phyloP scores from a whole-genome alignment of 2,888 invertebrate genomes.

The Dugesia japonica region DNA sequence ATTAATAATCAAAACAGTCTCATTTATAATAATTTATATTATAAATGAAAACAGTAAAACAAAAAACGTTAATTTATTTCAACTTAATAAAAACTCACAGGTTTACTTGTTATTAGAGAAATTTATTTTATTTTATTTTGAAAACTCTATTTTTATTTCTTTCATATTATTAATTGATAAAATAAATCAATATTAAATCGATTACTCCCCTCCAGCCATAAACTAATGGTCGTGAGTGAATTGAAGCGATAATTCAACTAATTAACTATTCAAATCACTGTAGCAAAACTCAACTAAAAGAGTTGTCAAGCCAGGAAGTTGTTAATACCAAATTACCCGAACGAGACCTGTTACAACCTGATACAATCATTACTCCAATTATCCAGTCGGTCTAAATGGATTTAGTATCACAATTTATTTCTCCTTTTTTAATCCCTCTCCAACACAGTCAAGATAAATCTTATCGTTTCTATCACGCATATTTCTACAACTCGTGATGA shows the following conservation, averaged over 20 bases:
- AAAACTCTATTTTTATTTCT: not conserved
- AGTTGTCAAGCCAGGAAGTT: not conserved
- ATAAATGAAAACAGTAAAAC: too few relatives aligned
- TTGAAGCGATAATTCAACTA: slow-evolving; percentile 4
- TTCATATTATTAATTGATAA: not conserved
- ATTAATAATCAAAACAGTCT: too few relatives aligned
- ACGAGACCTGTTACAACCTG: slow-evolving; percentile 20
- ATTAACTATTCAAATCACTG: not conserved
- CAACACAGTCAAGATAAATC: not conserved
- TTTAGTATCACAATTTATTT: not conserved
- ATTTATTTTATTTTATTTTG: too few relatives aligned
- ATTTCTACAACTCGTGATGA: not conserved
- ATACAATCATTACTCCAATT: not conserved
- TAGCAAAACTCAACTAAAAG: not conserved
- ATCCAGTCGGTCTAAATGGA: slow-evolving; percentile 1
- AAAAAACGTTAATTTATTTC: too few relatives aligned
- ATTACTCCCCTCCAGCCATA: not conserved
- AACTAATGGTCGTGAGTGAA: slow-evolving; percentile 13
- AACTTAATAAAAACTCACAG: too few relatives aligned
- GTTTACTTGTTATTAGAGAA: too few relatives aligned
- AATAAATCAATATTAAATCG: slow-evolving; percentile 20
- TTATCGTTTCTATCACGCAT: not conserved
- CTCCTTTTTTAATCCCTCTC: slow-evolving; percentile 1
- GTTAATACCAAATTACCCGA: slow-evolving; percentile 16
- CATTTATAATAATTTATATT: too few relatives aligned